Evolutionary conservation across 2,888 invertebrate genomes (phyloP).

Genomic region (Vanessa cardui): DNA sequence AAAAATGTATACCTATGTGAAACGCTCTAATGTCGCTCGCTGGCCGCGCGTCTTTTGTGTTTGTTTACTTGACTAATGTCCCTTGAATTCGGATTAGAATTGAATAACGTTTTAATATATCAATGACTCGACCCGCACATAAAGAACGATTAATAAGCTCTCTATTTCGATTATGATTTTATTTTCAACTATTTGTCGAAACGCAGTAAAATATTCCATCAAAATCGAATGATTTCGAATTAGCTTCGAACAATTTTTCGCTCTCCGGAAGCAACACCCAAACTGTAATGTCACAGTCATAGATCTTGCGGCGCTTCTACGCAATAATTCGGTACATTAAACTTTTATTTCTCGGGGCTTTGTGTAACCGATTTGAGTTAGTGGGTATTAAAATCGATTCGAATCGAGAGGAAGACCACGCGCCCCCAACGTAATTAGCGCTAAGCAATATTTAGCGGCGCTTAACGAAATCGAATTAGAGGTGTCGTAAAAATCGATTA

Average conservation of each 20-base stretch:
- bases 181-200: constrained; percentile 1
- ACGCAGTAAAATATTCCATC: background rate
- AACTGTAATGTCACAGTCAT: constrained; percentile 28
- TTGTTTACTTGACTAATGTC: constrained; percentile 57
- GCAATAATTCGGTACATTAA: constrained; percentile 47
- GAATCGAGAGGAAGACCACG: constrained; percentile 49
- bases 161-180: constrained; percentile 8
- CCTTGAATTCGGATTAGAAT: constrained; percentile 47
- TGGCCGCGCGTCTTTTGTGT: constrained; percentile 59
- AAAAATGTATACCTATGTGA: constrained; percentile 55
- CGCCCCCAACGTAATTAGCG: constrained; percentile 66
- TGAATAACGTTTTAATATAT: constrained; percentile 42
- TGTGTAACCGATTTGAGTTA: constrained; percentile 34
- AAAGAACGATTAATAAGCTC: constrained; percentile 4
- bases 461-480: constrained; percentile 71
- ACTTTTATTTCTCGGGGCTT: constrained; percentile 46
- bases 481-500: constrained; percentile 79
- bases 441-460: constrained; percentile 70
- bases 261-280: constrained; percentile 7
- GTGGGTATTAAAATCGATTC: constrained; percentile 39
- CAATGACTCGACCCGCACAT: constrained; percentile 19
- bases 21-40: constrained; percentile 47
- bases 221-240: background rate
- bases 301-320: constrained; percentile 29
- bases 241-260: background rate